These are phyloP conservation scores for Dermatemys mawii DNA, from an alignment of 2,113 vertebrate species.

Conservation along the genomic window DNA sequence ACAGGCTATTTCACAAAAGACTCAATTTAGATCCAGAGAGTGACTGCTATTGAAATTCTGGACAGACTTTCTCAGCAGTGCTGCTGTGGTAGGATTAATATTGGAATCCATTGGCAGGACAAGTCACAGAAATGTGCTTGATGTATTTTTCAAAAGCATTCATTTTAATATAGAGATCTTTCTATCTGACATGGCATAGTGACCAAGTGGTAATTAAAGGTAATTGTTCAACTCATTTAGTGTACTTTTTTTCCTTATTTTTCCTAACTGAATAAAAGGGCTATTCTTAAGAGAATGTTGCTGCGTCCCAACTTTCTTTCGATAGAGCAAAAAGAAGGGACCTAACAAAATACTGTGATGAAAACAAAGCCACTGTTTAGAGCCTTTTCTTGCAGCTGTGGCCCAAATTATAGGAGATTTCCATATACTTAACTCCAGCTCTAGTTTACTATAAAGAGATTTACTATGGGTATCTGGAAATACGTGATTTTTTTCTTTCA, in stretches of 20 bases:
- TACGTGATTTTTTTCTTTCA: slow-evolving; percentile 74
- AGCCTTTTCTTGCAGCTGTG: slow-evolving; percentile 64
- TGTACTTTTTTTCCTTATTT: neutral
- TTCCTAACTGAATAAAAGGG: slow-evolving; percentile 35
- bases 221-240: slow-evolving; percentile 60
- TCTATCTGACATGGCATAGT: slow-evolving; percentile 44
- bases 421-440: slow-evolving; percentile 53
- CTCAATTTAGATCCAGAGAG: slow-evolving; percentile 24
- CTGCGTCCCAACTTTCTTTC: slow-evolving; percentile 26
- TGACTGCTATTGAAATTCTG: slow-evolving; percentile 57
- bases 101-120: slow-evolving; percentile 61
- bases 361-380: slow-evolving; percentile 63
- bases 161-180: slow-evolving; percentile 54
- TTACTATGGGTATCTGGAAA: slow-evolving; percentile 65
- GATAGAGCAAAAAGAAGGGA: slow-evolving; percentile 47
- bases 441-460: slow-evolving; percentile 56
- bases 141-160: slow-evolving; percentile 71
- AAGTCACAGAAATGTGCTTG: slow-evolving; percentile 49
- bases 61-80: slow-evolving; percentile 15
- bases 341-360: slow-evolving; percentile 56
- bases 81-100: slow-evolving; percentile 28
- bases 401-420: slow-evolving; percentile 63
- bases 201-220: slow-evolving; percentile 58
- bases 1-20: slow-evolving; percentile 27
- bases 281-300: slow-evolving; percentile 44